Evolutionary conservation across 2,113 vertebrate species (phyloP).

Genomic region (Elephas maximus): DNA sequence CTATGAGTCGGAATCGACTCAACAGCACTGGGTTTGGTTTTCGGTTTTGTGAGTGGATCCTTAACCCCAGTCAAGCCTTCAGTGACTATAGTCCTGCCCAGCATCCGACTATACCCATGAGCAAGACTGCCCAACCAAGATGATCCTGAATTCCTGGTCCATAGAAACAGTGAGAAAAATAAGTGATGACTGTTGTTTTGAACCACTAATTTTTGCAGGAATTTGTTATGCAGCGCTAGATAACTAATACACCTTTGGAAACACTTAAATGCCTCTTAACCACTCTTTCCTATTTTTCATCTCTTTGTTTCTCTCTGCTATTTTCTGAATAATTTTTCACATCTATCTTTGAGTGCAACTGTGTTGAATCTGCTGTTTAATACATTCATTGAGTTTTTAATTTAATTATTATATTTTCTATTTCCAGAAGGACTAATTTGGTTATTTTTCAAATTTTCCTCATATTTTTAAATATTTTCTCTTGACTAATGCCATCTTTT

Average conservation of each 20-base stretch:
- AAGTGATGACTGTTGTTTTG: too few relatives aligned
- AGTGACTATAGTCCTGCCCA: too few relatives aligned
- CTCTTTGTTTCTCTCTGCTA: background rate
- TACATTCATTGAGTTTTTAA: background rate
- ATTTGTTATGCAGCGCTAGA: too few relatives aligned
- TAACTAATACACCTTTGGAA: too few relatives aligned
- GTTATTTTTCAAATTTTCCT: background rate
- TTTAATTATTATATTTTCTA: background rate
- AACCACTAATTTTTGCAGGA: background rate
- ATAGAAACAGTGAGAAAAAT: background rate
- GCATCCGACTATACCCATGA: background rate
- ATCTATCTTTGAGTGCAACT: background rate
- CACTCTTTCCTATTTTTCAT: accelerated
- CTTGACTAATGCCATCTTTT: background rate
- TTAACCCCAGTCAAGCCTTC: background rate
- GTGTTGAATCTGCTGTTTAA: background rate
- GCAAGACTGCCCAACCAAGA: background rate
- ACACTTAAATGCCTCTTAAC: accelerated
- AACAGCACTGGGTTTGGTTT: too few relatives aligned
- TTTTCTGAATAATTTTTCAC: too few relatives aligned
- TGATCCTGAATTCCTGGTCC: background rate
- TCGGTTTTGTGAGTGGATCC: too few relatives aligned
- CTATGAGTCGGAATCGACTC: too few relatives aligned
- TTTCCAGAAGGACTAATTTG: background rate
- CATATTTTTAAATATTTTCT: background rate